phyloP scores from a whole-genome alignment of 2,113 vertebrate species.

The Corvus moneduloides region DNA sequence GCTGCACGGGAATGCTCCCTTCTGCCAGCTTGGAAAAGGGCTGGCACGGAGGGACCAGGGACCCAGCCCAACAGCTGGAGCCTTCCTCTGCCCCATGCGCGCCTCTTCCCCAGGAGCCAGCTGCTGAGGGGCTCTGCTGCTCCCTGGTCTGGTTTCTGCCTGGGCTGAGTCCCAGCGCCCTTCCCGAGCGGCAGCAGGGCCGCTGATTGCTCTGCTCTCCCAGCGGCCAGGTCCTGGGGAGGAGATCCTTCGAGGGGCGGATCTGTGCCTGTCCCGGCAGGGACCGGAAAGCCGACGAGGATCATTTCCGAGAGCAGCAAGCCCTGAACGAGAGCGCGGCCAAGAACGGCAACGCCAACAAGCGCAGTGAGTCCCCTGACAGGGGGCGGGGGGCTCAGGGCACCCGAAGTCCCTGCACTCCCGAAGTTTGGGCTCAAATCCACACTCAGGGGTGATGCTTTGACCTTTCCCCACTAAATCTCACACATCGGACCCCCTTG shows the following conservation, averaged over 20 bases:
- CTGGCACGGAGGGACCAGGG: accelerated
- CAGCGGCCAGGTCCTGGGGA: constrained; percentile 80
- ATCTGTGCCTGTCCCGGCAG: constrained; percentile 96
- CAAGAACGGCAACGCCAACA: constrained; percentile 85
- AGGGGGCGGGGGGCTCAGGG: neutral
- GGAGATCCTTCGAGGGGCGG: constrained; percentile 82
- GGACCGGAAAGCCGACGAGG: constrained; percentile 94
- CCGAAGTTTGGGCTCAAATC: neutral
- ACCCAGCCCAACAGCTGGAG: neutral
- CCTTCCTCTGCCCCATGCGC: neutral
- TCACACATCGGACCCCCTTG: accelerated
- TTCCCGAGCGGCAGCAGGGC: neutral
- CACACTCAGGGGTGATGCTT: neutral
- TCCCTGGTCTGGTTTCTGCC: neutral
- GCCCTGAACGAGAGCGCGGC: constrained; percentile 85
- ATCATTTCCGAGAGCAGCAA: constrained; percentile 94
- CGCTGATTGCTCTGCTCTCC: neutral
- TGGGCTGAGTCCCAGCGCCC: accelerated
- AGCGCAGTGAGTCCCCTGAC: constrained; percentile 41
- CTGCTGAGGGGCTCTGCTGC: neutral
- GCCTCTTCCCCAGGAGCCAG: neutral
- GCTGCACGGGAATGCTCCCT: accelerated
- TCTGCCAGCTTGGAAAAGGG: neutral
- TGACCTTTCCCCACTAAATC: neutral
- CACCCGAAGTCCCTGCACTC: accelerated